Conservation (phyloP, 2,888 invertebrate species). For the Aphrophora alni region DNA sequence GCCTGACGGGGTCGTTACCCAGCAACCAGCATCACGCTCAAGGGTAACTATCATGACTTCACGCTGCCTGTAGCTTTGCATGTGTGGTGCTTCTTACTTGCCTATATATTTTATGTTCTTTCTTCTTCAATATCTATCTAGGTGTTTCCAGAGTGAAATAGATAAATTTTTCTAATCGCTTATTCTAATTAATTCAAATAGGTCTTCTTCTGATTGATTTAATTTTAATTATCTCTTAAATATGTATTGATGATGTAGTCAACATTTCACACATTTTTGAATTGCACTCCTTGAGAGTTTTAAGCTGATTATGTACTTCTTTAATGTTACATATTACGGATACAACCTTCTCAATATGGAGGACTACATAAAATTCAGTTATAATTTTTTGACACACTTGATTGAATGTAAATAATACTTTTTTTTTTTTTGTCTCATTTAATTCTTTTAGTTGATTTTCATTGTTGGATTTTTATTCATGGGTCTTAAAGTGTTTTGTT, state of each 20-base stretch:
- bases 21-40: slow-evolving; percentile 43
- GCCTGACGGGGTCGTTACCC: slow-evolving; percentile 40
- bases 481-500: too few species aligned
- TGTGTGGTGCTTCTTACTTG: slow-evolving; percentile 34
- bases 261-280: too few species aligned
- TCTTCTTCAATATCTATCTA: not conserved
- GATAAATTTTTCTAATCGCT: not conserved
- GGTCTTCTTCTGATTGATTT: slow-evolving; percentile 11
- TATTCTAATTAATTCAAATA: not conserved
- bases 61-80: slow-evolving; percentile 24
- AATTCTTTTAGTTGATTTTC: too few species aligned
- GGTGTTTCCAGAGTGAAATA: not conserved
- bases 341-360: slow-evolving; percentile 34
- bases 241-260: slow-evolving; percentile 45
- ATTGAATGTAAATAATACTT: too few species aligned
- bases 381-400: too few species aligned
- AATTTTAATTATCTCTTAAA: slow-evolving; percentile 40
- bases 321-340: too few species aligned
- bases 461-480: too few species aligned
- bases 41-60: slow-evolving; percentile 38
- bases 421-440: too few species aligned
- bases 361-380: not conserved
- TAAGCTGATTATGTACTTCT: too few species aligned
- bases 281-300: too few species aligned
- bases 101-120: slow-evolving; percentile 10